A percentile compares a stretch with the other conserved stretches of the same genome.
Conservation (phyloP, 2,888 invertebrate species). For the Caenorhabditis sp. region DNA sequence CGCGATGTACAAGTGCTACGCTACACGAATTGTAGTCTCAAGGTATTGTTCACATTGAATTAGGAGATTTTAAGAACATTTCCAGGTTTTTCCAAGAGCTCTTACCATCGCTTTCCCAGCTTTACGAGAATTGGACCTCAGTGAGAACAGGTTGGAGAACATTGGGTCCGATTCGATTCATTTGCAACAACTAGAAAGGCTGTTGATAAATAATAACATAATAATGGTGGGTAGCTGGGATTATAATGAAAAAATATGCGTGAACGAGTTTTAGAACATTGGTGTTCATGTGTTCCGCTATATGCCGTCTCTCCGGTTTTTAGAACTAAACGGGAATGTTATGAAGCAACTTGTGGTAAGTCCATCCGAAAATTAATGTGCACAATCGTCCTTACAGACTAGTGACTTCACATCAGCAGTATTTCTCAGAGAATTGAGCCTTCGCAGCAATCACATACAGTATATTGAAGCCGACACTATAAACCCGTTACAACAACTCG, state of each 20-base stretch:
- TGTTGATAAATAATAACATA: constrained; percentile 32
- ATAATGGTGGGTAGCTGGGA: constrained; percentile 13
- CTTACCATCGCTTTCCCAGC: constrained; percentile 49
- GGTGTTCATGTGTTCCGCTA: constrained; percentile 59
- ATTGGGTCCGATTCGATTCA: constrained; percentile 58
- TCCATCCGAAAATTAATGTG: neutral
- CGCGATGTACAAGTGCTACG: constrained; percentile 25
- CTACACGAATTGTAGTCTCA: constrained; percentile 22
- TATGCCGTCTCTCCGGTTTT: constrained; percentile 48
- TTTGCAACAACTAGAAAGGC: constrained; percentile 37
- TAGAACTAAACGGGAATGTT: constrained; percentile 53
- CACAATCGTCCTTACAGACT: constrained; percentile 39
- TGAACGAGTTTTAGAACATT: constrained; percentile 38
- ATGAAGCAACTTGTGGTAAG: constrained; percentile 51
- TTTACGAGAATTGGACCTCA: constrained; percentile 47
- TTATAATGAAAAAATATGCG: neutral
- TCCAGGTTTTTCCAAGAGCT: constrained; percentile 34
- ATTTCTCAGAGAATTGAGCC: constrained; percentile 45
- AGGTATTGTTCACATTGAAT: constrained; percentile 1
- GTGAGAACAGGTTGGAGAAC: constrained; percentile 38
- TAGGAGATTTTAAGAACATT: too few relatives aligned
- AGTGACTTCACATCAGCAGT: constrained; percentile 55
- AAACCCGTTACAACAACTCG: constrained; percentile 48
- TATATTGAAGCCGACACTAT: constrained; percentile 56
- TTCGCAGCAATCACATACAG: constrained; percentile 42